phyloP scores from a whole-genome alignment of 2,888 invertebrate species.

The Drosophila pseudotakahashii region DNA sequence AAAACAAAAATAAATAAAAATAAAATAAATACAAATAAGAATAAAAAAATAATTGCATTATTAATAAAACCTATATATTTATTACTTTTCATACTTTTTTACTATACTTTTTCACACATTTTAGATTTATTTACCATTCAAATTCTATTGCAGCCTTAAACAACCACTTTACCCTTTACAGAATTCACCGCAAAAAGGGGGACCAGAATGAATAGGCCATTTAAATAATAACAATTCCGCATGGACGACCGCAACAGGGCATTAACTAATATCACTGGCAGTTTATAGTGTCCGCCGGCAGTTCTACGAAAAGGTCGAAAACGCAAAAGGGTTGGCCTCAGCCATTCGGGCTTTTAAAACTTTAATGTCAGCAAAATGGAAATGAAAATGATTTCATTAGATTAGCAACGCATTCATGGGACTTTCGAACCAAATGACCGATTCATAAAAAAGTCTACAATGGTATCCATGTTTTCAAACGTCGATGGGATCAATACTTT shows the following conservation, averaged over 20 bases:
- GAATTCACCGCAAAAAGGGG: slow-evolving; percentile 4
- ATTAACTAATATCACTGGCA: slow-evolving; percentile 50
- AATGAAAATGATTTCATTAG: slow-evolving; percentile 40
- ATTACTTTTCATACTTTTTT: too few relatives aligned
- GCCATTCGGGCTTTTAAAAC: slow-evolving; percentile 22
- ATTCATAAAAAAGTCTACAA: background rate
- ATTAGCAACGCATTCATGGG: slow-evolving; percentile 21
- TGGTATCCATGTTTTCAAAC: background rate
- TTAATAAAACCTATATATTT: too few relatives aligned
- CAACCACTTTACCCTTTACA: slow-evolving; percentile 5
- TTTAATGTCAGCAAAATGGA: slow-evolving; percentile 40
- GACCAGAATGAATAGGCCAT: slow-evolving; percentile 37
- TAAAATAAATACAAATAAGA: background rate
- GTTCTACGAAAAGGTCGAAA: slow-evolving; percentile 28
- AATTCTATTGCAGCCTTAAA: background rate
- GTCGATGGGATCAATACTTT: slow-evolving; percentile 11
- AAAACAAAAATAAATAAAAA: too few relatives aligned
- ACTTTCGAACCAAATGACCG: background rate
- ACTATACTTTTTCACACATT: too few relatives aligned
- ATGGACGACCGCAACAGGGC: slow-evolving; percentile 48
- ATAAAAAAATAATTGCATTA: background rate
- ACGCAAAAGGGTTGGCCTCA: slow-evolving; percentile 31
- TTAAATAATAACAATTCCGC: slow-evolving; percentile 57
- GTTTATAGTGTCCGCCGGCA: slow-evolving; percentile 34
- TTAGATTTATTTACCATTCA: too few relatives aligned